A percentile compares a stretch with the other conserved stretches of the same genome.
Conservation (phyloP, 2,888 invertebrate genomes). For the Stenotaenia linearis region DNA sequence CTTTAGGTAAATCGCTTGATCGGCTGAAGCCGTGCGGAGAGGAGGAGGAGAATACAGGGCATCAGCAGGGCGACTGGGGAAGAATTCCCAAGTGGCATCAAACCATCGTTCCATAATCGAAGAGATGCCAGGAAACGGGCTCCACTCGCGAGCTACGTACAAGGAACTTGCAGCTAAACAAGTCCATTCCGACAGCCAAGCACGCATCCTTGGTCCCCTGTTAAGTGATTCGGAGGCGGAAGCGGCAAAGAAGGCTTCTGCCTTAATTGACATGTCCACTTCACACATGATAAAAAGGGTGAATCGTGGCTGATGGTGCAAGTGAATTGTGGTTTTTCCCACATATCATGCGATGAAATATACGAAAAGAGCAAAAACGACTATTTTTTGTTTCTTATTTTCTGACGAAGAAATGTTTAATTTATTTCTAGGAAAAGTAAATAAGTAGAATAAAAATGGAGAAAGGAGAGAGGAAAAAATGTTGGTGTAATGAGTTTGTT, state of each 20-base stretch:
- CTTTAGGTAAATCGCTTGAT: slow-evolving; percentile 26
- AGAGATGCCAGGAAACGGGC: slow-evolving; percentile 7
- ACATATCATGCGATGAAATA: too few species aligned
- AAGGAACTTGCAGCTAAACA: slow-evolving; percentile 6
- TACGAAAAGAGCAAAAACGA: too few species aligned
- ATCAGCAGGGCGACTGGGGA: slow-evolving; percentile 5
- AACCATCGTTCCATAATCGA: slow-evolving; percentile 21
- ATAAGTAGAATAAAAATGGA: not conserved
- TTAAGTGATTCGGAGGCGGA: slow-evolving; percentile 19
- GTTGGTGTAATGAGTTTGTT: not conserved
- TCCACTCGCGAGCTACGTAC: not conserved
- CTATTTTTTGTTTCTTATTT: too few species aligned
- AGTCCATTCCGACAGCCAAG: slow-evolving; percentile 20
- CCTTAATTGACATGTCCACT: slow-evolving; percentile 16
- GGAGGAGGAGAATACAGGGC: not conserved
- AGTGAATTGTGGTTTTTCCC: not conserved
- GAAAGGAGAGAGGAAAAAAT: not conserved
- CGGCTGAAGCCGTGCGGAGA: slow-evolving; percentile 15
- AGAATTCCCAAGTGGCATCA: slow-evolving; percentile 21
- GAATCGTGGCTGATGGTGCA: not conserved
- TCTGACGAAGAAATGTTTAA: not conserved
- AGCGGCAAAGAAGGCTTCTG: not conserved
- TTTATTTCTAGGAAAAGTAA: not conserved
- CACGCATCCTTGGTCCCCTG: slow-evolving; percentile 3
- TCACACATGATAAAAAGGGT: slow-evolving; percentile 5